Percentiles rank a stretch among this genome's conserved stretches.
Evolutionary conservation across 2,888 invertebrate species (phyloP).

Genomic region (Rhimphoctona megacephalus): DNA sequence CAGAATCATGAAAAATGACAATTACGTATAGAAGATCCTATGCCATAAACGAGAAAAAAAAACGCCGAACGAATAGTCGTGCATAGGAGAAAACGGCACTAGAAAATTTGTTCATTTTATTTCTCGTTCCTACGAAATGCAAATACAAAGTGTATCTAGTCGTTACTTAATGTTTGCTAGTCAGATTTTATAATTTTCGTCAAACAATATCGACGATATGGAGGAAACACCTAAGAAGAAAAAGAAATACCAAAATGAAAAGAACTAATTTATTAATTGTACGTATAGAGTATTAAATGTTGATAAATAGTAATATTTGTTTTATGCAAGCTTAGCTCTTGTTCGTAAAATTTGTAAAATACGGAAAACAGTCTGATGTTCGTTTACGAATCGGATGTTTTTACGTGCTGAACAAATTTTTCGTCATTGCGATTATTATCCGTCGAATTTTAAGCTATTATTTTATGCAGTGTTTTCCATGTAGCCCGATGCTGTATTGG

Average conservation of each 20-base stretch:
- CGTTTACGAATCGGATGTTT: neutral
- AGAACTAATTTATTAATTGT: conserved; percentile 54
- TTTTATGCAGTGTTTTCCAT: conserved; percentile 44
- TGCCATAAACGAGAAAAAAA: conserved; percentile 11
- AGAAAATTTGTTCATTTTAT: conserved; percentile 34
- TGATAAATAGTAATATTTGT: conserved; percentile 31
- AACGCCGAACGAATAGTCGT: neutral
- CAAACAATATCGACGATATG: conserved; percentile 9
- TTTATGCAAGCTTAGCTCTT: conserved; percentile 5
- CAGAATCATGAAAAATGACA: conserved; percentile 32
- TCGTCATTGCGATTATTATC: neutral
- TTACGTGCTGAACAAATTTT: conserved; percentile 1
- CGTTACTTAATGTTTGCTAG: conserved; percentile 83
- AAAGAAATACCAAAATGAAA: conserved; percentile 18
- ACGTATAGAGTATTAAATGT: conserved; percentile 61
- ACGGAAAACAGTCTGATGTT: neutral
- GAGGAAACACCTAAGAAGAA: neutral
- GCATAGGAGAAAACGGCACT: conserved; percentile 29
- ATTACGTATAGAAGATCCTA: conserved; percentile 23
- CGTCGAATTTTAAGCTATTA: conserved; percentile 28
- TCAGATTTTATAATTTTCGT: conserved; percentile 80
- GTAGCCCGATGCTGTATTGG: conserved; percentile 46
- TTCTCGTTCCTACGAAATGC: conserved; percentile 34
- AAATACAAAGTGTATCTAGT: conserved; percentile 78
- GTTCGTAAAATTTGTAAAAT: neutral